Conservation (phyloP, 2,888 invertebrate species). For the Theristus sp. region DNA sequence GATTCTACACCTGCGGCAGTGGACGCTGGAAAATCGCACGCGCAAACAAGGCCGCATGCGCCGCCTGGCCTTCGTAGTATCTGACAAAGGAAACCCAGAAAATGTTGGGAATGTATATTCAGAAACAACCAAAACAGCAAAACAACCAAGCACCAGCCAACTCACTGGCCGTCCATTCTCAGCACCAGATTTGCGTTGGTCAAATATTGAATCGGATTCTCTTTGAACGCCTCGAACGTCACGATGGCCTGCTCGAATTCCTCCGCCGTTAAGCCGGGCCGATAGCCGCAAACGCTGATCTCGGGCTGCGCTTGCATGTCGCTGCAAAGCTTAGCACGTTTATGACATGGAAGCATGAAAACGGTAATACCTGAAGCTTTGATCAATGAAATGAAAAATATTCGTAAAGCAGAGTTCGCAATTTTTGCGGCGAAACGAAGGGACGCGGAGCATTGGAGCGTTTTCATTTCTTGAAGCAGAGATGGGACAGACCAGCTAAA, state of each 20-base stretch:
- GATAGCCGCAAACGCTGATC: not conserved
- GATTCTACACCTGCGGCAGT: not conserved
- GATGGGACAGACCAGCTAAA: too few relatives aligned
- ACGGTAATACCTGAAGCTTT: too few relatives aligned
- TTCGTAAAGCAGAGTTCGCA: too few relatives aligned
- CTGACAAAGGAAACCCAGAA: too few relatives aligned
- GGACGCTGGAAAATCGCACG: not conserved
- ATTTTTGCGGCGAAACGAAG: too few relatives aligned
- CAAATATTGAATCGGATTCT: constrained; percentile 39
- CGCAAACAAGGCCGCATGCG: not conserved
- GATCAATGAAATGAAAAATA: too few relatives aligned
- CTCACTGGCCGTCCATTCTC: not conserved
- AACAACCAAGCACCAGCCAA: not conserved
- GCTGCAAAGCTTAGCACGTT: too few relatives aligned
- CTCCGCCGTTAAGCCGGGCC: constrained; percentile 37
- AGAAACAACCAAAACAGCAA: not conserved
- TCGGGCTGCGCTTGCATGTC: not conserved
- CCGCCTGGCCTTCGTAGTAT: not conserved
- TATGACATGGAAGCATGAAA: too few relatives aligned
- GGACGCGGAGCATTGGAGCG: too few relatives aligned
- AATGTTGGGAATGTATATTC: not conserved
- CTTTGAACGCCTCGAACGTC: constrained; percentile 42
- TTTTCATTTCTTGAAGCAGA: too few relatives aligned
- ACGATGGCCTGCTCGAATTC: constrained; percentile 45
- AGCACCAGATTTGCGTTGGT: not conserved